Evolutionary conservation across 1,140 invertebrate species (phyloP).

Genomic region (Hylyphantes graminicola): DNA sequence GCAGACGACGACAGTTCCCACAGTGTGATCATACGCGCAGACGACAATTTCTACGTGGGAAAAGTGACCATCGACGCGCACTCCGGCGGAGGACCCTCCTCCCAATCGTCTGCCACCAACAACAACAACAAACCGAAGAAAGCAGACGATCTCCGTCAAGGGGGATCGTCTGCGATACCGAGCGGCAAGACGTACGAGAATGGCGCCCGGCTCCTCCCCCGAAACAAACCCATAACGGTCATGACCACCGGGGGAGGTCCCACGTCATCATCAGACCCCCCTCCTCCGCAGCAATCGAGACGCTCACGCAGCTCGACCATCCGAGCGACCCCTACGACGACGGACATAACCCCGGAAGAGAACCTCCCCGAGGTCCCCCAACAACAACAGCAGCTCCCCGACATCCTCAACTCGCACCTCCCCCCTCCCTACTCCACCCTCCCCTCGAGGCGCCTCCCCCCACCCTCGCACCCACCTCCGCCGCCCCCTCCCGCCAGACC

Average conservation of each 20-base stretch:
- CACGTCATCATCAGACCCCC: too few species aligned
- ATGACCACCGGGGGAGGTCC: too few species aligned
- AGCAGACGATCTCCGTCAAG: too few species aligned
- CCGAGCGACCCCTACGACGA: too few species aligned
- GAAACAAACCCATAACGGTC: too few species aligned
- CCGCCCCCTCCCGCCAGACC: slow-evolving; percentile 57
- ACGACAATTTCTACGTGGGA: neutral
- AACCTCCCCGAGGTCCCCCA: neutral
- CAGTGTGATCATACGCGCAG: neutral
- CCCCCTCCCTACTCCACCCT: slow-evolving; percentile 69
- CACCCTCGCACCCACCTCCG: slow-evolving; percentile 49
- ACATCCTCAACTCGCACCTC: slow-evolving; percentile 71
- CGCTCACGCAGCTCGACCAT: too few species aligned
- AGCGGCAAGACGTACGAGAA: too few species aligned
- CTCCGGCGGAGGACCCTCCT: slow-evolving; percentile 1
- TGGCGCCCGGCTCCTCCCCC: too few species aligned
- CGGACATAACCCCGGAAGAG: neutral
- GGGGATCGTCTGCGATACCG: too few species aligned
- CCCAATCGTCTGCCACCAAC: neutral
- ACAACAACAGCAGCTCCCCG: slow-evolving; percentile 65
- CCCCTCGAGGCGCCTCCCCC: slow-evolving; percentile 62
- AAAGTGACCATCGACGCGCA: slow-evolving; percentile 28
- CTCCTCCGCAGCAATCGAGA: too few species aligned
- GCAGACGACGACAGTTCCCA: too few species aligned
- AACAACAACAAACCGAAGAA: slow-evolving; percentile 66